phyloP scores from a whole-genome alignment of 2,113 vertebrate species.

The Bos javanicus region DNA sequence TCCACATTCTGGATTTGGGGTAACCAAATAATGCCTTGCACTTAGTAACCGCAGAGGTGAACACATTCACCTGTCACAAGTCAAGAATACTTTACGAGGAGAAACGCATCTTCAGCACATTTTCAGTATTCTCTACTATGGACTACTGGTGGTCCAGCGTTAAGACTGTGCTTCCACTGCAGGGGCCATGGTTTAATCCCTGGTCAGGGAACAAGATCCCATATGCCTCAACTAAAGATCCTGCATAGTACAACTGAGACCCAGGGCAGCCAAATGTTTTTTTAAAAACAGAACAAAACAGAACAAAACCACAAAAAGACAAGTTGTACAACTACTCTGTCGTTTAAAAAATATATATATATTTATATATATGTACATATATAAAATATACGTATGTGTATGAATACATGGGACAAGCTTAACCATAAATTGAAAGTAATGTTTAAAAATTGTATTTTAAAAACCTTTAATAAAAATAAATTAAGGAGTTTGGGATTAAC shows the following conservation, averaged over 20 bases:
- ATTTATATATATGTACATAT: background rate
- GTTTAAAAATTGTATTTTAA: background rate
- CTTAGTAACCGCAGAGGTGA: background rate
- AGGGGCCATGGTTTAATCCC: background rate
- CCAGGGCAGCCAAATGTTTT: background rate
- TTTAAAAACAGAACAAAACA: background rate
- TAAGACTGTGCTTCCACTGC: background rate
- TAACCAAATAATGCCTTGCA: background rate
- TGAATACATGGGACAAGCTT: background rate
- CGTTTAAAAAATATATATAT: background rate
- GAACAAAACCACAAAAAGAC: background rate
- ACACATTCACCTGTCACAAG: background rate
- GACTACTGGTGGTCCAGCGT: background rate
- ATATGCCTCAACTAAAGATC: background rate
- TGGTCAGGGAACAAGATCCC: background rate
- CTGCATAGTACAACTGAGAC: background rate
- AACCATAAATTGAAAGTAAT: background rate
- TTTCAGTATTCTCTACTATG: constrained; percentile 58
- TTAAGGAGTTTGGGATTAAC: background rate
- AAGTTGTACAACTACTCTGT: background rate
- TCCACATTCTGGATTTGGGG: background rate
- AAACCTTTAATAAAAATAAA: background rate
- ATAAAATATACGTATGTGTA: background rate
- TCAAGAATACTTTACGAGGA: background rate
- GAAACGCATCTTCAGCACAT: constrained; percentile 34